Conservation (phyloP, 2,797 vertebrate genomes). For the Ctenopoma multispine region DNA sequence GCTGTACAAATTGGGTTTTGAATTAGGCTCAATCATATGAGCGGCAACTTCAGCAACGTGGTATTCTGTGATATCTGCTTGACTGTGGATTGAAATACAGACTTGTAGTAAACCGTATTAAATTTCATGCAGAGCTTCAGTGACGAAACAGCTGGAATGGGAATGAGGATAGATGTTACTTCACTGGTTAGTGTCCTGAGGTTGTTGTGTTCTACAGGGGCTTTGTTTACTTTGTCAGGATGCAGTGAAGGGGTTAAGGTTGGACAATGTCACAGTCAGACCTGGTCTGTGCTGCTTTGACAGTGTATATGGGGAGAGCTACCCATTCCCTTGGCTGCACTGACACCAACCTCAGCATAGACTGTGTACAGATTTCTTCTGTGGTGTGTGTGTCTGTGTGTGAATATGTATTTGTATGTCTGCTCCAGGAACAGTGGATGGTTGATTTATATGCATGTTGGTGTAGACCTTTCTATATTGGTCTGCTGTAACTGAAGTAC, state of each 20-base stretch:
- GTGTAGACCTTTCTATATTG: constrained; percentile 61
- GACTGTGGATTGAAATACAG: constrained; percentile 29
- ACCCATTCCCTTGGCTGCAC: constrained; percentile 30
- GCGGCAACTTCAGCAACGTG: constrained; percentile 49
- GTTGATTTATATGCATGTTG: constrained; percentile 64
- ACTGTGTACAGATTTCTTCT: constrained; percentile 67
- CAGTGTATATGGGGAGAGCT: constrained; percentile 39
- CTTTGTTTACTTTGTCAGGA: constrained; percentile 42
- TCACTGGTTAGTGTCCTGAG: constrained; percentile 6
- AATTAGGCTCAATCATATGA: constrained; percentile 41
- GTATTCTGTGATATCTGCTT: constrained; percentile 51
- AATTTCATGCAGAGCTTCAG: constrained; percentile 28
- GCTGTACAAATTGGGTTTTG: constrained; percentile 61
- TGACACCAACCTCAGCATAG: constrained; percentile 40
- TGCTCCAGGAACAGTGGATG: constrained; percentile 26
- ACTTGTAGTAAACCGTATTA: constrained; percentile 37
- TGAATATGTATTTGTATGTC: constrained; percentile 36
- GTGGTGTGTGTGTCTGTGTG: constrained; percentile 22
- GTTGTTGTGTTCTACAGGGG: constrained; percentile 8
- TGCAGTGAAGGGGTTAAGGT: constrained; percentile 65
- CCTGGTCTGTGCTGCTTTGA: constrained; percentile 41
- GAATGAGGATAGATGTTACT: constrained; percentile 26
- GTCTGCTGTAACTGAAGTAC: constrained; percentile 39
- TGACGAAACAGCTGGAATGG: constrained; percentile 17
- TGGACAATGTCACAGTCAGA: constrained; percentile 50